phyloP scores from a whole-genome alignment of 2,113 vertebrate genomes.

The Cyanocitta stelleri region DNA sequence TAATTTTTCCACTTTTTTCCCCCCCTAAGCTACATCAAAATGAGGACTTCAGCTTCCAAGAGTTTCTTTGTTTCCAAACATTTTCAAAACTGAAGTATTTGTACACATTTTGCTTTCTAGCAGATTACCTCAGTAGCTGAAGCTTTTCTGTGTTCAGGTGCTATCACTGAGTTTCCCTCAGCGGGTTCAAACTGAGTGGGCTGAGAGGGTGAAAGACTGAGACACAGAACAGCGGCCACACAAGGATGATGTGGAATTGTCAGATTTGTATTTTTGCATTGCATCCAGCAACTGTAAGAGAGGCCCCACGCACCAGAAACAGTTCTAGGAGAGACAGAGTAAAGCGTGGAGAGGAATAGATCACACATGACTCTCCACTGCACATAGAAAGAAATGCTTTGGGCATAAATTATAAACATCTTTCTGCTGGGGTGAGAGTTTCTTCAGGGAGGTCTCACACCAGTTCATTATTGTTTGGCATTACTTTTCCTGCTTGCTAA shows the following conservation, averaged over 20 bases:
- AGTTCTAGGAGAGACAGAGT: not conserved
- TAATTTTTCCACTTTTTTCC: not conserved
- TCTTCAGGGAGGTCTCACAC: not conserved
- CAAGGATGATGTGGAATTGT: not conserved
- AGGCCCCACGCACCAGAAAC: not conserved
- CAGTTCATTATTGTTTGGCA: not conserved
- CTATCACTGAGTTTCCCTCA: not conserved
- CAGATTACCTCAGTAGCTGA: not conserved
- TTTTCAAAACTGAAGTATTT: not conserved
- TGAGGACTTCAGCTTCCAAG: not conserved
- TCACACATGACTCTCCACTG: not conserved
- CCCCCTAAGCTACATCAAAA: not conserved
- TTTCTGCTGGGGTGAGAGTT: not conserved
- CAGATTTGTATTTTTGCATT: not conserved
- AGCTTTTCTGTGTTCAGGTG: not conserved
- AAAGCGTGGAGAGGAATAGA: not conserved
- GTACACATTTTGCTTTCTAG: too few species aligned
- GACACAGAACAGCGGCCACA: not conserved
- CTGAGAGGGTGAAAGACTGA: not conserved
- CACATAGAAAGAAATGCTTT: not conserved
- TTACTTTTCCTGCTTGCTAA: not conserved
- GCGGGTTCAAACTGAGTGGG: not conserved
- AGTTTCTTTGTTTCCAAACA: not conserved
- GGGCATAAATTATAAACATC: not conserved
- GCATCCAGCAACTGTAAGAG: not conserved